phyloP scores from a whole-genome alignment of 2,888 invertebrate genomes.

The Saturnia pavonia region DNA sequence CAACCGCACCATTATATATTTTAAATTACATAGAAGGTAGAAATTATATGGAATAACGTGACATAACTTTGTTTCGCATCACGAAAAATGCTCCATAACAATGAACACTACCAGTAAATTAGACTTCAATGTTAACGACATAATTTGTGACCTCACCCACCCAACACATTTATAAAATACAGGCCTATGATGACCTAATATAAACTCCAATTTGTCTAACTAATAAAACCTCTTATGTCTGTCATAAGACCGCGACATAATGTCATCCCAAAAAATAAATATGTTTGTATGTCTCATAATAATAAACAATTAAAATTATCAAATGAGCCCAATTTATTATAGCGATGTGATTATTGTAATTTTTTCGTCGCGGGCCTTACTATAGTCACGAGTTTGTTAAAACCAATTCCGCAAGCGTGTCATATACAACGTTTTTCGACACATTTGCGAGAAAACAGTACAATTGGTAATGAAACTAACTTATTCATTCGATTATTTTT shows the following conservation, averaged over 20 bases:
- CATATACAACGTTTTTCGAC: too few relatives aligned
- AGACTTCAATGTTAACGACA: slow-evolving; percentile 7
- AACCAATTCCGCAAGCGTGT: too few relatives aligned
- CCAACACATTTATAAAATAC: neutral
- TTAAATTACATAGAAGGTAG: neutral
- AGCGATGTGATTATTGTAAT: too few relatives aligned
- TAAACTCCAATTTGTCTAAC: neutral
- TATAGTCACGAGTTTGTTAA: too few relatives aligned
- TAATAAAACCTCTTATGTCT: neutral
- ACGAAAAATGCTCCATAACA: neutral
- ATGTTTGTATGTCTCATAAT: neutral
- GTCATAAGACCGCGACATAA: neutral
- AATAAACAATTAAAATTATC: neutral
- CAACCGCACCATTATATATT: too few relatives aligned
- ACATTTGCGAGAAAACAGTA: too few relatives aligned
- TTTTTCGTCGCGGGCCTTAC: too few relatives aligned
- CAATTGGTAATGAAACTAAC: too few relatives aligned
- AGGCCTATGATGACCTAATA: neutral
- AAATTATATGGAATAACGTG: neutral
- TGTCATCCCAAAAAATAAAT: neutral
- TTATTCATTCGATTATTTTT: too few relatives aligned
- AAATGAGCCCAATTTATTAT: neutral
- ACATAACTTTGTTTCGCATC: neutral
- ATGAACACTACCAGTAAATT: slow-evolving; percentile 3
- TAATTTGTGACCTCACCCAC: slow-evolving; percentile 2